phyloP scores from a whole-genome alignment of 2,888 invertebrate species.

The Meta bourneti region DNA sequence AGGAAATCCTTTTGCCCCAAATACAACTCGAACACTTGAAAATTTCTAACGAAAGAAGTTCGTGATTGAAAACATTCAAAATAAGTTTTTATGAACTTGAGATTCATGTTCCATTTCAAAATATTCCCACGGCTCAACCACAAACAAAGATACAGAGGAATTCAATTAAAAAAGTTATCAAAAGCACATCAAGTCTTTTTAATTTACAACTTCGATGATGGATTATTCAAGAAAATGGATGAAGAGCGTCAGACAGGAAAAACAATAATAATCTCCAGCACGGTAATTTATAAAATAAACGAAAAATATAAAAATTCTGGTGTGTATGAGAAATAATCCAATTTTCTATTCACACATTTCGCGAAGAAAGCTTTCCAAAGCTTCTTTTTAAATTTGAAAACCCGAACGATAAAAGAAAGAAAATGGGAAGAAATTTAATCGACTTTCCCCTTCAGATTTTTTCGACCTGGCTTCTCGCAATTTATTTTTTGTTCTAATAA shows the following conservation, averaged over 20 bases:
- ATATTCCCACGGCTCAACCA: not conserved
- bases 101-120: not conserved
- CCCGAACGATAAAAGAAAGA: not conserved
- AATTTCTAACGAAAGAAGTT: not conserved
- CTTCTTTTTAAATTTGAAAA: no score
- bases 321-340: not conserved
- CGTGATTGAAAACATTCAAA: not conserved
- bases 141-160: not conserved
- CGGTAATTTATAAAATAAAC: not conserved
- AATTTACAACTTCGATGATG: not conserved
- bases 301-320: not conserved
- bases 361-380: not conserved
- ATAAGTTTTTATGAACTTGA: not conserved
- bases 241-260: not conserved
- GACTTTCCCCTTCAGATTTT: not conserved
- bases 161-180: not conserved
- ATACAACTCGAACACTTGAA: not conserved
- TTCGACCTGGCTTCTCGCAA: not conserved
- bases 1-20: not conserved
- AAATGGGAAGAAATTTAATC: not conserved
- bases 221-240: not conserved
- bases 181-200: not conserved
- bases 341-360: not conserved
- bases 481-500: not conserved
- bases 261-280: not conserved